Evolutionary conservation across 1,140 invertebrate genomes (phyloP), one percentile per base, ranked within the genome.

Genomic region (Eulimnadia texana): DNA sequence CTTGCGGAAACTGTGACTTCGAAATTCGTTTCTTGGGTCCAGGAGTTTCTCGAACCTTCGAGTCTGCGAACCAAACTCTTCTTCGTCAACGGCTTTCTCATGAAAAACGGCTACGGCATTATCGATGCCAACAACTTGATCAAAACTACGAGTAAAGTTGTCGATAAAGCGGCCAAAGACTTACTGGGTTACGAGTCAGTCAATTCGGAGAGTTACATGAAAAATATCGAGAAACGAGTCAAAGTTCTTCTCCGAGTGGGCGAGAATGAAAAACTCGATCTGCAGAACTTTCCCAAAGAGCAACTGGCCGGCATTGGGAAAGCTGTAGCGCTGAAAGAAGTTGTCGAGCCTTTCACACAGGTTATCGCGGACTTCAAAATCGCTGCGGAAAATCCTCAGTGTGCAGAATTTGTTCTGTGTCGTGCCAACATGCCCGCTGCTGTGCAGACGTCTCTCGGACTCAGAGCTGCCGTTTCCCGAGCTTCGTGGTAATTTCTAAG

Each of bases 201-300:
- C 27, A 47, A 61, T 24, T 61, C 53, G 60, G 50, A 51, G 11
- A 29, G 50, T 10, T 61, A 61, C 53, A 53, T 61, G 51, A 33
- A 33, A 16, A 28, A 61, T 23, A 24, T 51, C 9, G 28, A 42
- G 33, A 61, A 47, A 23, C 51, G 42, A 24, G 13, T 61, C 25
- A 61, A 61, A 19, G 22, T 10, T n/a, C 10, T 61, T 25, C 42
- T 61, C 10, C 25, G 25, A 20, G 20, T 42, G 13, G 50, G 16
- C 11, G 50, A 19, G 11, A 3, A 50, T 2, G 60, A 61, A 3
- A 25, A n/a, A 6, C 23, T 61, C 23, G 60, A 61, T 25, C 42
- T 61, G 22, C 50, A 27, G 11, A 54, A 42, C 19, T 13, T 53
- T 22, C 23, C 25, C n/a, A 29, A 33, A 61, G 42, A 11, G 16